These are phyloP conservation scores for Python bivittatus DNA, from an alignment of 2,113 vertebrate species.

Conservation along the genomic window DNA sequence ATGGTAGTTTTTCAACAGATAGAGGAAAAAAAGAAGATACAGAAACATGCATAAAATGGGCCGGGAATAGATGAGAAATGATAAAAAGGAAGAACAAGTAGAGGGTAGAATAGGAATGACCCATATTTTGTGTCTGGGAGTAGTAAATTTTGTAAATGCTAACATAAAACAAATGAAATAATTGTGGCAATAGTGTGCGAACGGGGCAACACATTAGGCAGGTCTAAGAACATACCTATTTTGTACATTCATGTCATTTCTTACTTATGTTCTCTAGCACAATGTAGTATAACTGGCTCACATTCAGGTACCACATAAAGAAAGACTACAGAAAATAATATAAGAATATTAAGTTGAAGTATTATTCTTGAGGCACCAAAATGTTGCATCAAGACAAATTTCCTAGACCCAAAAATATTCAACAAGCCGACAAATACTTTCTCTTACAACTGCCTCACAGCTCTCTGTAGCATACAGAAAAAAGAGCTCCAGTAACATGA, in stretches of 20 bases:
- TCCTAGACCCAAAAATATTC: background rate
- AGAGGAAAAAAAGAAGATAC: background rate
- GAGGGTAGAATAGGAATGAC: background rate
- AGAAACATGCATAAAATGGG: background rate
- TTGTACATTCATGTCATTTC: background rate
- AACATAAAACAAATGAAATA: background rate
- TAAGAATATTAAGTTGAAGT: background rate
- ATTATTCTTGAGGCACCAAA: background rate
- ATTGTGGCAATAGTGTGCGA: background rate
- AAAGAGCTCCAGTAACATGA: background rate
- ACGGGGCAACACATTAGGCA: background rate
- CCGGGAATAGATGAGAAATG: background rate
- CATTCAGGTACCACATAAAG: background rate
- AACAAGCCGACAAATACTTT: background rate
- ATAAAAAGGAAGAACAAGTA: background rate
- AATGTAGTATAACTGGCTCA: background rate
- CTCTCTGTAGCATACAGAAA: background rate
- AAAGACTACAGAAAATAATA: background rate
- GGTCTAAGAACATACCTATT: background rate
- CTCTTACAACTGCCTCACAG: background rate
- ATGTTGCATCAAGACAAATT: background rate
- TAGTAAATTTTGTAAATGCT: background rate
- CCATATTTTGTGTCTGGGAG: background rate
- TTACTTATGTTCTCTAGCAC: background rate
- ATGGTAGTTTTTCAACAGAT: background rate